These are phyloP conservation scores for Ageneiosus marmoratus DNA, from an alignment of 2,113 vertebrate genomes.

Conservation along the genomic window DNA sequence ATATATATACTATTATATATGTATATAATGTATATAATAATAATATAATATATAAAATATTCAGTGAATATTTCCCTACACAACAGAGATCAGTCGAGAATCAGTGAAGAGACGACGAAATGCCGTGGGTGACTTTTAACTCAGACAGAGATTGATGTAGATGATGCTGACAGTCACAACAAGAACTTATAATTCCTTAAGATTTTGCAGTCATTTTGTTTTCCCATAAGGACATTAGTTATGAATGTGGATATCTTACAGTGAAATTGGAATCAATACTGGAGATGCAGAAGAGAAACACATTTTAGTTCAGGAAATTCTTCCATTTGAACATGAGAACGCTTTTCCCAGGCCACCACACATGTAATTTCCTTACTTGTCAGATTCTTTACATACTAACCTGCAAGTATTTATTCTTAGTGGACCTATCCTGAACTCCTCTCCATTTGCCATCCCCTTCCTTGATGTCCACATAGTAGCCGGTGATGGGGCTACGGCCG, in stretches of 20 bases:
- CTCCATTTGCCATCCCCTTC: constrained; percentile 81
- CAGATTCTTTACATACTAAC: constrained; percentile 63
- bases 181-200: neutral
- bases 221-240: neutral
- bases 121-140: neutral
- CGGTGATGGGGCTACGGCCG: constrained; percentile 84
- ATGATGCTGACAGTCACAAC: neutral
- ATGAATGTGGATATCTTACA: neutral
- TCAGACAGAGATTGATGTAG: neutral
- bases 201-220: neutral
- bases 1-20: too few species aligned
- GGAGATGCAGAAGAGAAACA: neutral
- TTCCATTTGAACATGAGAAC: neutral
- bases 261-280: neutral
- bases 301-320: neutral
- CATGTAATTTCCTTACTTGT: neutral
- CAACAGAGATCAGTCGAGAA: neutral
- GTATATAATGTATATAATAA: too few species aligned
- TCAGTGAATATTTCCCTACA: neutral
- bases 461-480: constrained; percentile 91
- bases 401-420: constrained; percentile 81
- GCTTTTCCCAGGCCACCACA: neutral
- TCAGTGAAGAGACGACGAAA: neutral
- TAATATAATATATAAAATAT: too few species aligned
- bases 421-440: constrained; percentile 83